Percentiles rank a stretch among this genome's conserved stretches.
Evolutionary conservation across 2,888 invertebrate species (phyloP).

Genomic region (Aporophyla nigra): DNA sequence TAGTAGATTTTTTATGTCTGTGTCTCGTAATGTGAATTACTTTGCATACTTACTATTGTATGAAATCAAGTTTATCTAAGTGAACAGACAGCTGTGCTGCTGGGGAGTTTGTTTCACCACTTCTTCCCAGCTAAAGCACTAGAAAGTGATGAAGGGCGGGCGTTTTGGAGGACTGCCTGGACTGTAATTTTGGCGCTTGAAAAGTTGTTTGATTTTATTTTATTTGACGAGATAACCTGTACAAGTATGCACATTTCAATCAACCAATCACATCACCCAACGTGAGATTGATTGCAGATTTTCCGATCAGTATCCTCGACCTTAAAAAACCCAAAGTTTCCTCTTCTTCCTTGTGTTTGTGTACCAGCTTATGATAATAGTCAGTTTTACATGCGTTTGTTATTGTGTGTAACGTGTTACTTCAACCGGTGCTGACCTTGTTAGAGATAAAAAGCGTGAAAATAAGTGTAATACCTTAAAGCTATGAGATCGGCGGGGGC

Average conservation of each 20-base stretch:
- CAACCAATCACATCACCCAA: neutral
- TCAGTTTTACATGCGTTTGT: slow-evolving; percentile 22
- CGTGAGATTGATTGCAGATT: slow-evolving; percentile 12
- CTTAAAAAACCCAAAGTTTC: neutral
- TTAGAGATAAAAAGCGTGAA: slow-evolving; percentile 64
- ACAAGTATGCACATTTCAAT: neutral
- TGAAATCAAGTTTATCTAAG: too few relatives aligned
- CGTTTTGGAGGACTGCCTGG: too few relatives aligned
- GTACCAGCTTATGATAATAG: slow-evolving; percentile 34
- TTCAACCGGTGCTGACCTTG: slow-evolving; percentile 56
- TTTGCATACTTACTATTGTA: too few relatives aligned
- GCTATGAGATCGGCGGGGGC: slow-evolving; percentile 32
- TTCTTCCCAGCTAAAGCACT: too few relatives aligned
- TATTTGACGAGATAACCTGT: neutral
- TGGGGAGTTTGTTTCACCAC: too few relatives aligned
- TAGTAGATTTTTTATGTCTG: neutral
- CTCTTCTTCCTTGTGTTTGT: neutral
- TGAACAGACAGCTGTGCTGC: too few relatives aligned
- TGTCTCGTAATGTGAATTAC: too few relatives aligned
- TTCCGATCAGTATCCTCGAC: neutral
- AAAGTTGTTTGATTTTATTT: too few relatives aligned
- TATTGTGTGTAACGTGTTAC: slow-evolving; percentile 51
- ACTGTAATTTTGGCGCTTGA: too few relatives aligned
- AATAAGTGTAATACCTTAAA: slow-evolving; percentile 54
- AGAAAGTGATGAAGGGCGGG: too few relatives aligned